Percentiles rank a stretch among this genome's conserved stretches.
Evolutionary conservation across 2,888 invertebrate genomes (phyloP).

Genomic region (Villa cingulata): DNA sequence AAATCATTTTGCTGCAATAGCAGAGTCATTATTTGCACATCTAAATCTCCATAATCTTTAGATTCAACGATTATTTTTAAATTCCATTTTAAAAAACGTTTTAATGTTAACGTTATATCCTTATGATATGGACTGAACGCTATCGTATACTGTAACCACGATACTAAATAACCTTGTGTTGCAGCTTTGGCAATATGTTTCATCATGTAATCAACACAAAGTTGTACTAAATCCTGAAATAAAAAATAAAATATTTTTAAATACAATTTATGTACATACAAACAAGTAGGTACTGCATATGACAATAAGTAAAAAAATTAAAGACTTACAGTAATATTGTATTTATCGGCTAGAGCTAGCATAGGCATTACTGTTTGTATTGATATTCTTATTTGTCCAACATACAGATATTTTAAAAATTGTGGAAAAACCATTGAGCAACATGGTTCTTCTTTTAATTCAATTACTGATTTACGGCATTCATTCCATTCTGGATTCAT

Average conservation of each 20-base stretch:
- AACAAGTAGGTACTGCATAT: too few relatives aligned
- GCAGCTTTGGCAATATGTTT: constrained; percentile 76
- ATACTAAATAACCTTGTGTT: constrained; percentile 63
- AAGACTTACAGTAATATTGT: constrained; percentile 63
- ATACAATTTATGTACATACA: background rate
- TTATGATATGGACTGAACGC: constrained; percentile 54
- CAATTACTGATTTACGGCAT: constrained; percentile 69
- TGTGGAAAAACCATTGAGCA: constrained; percentile 76
- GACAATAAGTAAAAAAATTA: background rate
- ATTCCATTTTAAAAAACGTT: constrained; percentile 83
- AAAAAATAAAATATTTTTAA: too few relatives aligned
- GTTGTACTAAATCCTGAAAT: constrained; percentile 58
- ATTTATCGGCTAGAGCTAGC: constrained; percentile 83
- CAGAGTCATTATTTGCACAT: constrained; percentile 60
- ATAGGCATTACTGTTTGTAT: constrained; percentile 75
- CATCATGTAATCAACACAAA: constrained; percentile 80
- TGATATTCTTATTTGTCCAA: constrained; percentile 76
- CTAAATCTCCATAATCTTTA: constrained; percentile 68
- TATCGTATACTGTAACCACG: constrained; percentile 84
- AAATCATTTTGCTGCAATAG: constrained; percentile 75
- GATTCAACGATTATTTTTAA: constrained; percentile 68
- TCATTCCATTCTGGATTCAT: constrained; percentile 91
- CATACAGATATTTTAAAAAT: constrained; percentile 78
- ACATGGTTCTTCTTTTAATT: constrained; percentile 71
- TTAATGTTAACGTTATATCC: constrained; percentile 47